Conservation (phyloP, 2,888 invertebrate genomes). For the Bursaphelenchus okinawaensis region DNA sequence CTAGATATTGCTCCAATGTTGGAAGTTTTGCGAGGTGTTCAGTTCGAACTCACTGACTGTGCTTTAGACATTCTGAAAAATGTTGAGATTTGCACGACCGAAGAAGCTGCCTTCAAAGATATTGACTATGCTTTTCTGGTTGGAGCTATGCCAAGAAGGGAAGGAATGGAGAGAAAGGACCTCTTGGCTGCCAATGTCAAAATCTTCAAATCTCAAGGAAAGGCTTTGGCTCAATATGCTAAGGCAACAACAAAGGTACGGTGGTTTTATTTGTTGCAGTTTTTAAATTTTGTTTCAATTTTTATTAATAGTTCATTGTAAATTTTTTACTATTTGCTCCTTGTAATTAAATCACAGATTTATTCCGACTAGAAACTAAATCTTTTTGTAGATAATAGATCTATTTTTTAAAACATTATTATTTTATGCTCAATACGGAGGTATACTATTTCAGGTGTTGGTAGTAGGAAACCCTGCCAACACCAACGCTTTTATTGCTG, state of each 20-base stretch:
- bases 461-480: conserved; percentile 99
- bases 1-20: conserved; percentile 88
- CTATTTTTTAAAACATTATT: too few species aligned
- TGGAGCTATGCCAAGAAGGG: conserved; percentile 81
- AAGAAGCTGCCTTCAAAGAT: conserved; percentile 85
- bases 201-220: conserved; percentile 93
- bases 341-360: too few species aligned
- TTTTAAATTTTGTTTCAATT: not conserved
- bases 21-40: conserved; percentile 91
- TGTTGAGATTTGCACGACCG: conserved; percentile 80
- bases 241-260: conserved; percentile 81
- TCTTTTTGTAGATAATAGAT: too few species aligned
- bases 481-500: conserved; percentile 87
- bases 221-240: conserved; percentile 81
- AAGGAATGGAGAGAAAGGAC: conserved; percentile 98
- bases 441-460: conserved; percentile 65
- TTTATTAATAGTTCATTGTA: not conserved
- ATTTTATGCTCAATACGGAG: too few species aligned
- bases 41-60: conserved; percentile 93
- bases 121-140: conserved; percentile 92
- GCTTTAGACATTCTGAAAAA: conserved; percentile 80
- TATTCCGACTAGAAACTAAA: too few species aligned
- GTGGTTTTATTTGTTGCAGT: not conserved
- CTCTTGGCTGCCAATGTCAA: conserved; percentile 91
- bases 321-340: too few species aligned